Base-by-base conservation (phyloP, 1,140 invertebrate genomes). In the Dendroctonus valens region DNA sequence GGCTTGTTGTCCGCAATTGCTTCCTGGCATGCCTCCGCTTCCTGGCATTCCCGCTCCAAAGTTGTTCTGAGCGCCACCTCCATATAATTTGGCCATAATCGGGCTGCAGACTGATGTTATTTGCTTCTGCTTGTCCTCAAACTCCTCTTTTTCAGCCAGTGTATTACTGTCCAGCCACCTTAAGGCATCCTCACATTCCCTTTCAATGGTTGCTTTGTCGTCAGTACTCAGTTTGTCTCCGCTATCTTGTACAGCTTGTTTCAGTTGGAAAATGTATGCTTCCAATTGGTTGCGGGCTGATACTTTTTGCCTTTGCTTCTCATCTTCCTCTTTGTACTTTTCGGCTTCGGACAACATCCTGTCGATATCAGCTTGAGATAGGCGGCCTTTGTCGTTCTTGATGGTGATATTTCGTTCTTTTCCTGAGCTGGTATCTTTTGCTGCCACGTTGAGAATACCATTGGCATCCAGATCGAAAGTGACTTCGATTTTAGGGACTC, bases 301-400 rank as follows among this genome's bases (percentile, higher is more conserved):
- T 38, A 93, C 84, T 14, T 83, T 82, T 37, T 89, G 84, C 38
- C 83, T 83, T 72, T 91, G 89, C 55, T 81, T 81, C 49, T 90
- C 87, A 74, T 92, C 90, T 65, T 86, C 84, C 14, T 83, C 82
- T 69, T 85, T 86, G 75, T 87, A 92, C 41, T 74, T 79, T 53
- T 84, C 81, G 2, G 83, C 86, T 59, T 88, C 86, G 14, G 85
- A 84, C 9, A 91, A 85, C 89, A 95, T 94, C 48, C 87, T 81
- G 51, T 94, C 90, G 72, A 94, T 93, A 65, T 92, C 91, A 38
- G 90, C 88, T 73, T 93, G 91, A 6, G 83, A 85, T 2, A 93
- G 78, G 48, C 91, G 82, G 14, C 91, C 89, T 74, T 92, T 92
- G 76, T 94, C 91, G 74, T 93, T 93, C 26, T 89, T 91, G 65